Evolutionary conservation across 2,888 invertebrate genomes (phyloP), one percentile per base, ranked within the genome.

Genomic region (Drosophila phalerata): DNA sequence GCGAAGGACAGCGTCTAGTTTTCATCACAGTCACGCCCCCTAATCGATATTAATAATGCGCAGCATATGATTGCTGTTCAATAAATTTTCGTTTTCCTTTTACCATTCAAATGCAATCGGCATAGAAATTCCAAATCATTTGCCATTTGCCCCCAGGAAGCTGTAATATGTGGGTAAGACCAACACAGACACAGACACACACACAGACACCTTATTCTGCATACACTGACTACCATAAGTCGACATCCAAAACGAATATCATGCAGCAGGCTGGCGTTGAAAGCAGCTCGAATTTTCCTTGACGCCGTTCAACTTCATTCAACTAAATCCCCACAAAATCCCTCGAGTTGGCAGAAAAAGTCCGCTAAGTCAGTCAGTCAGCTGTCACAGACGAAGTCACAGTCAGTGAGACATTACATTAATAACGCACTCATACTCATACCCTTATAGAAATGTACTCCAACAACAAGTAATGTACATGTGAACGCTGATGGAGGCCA

Each of bases 31-130:
- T 52, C 38, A 57, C 69, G 58, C 74, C 81, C 68, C 51, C 64
- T 57, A 88, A 88, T 88, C 84, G 81, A 85, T 85, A 88, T 78
- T 84, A 81, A 81, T 88, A 85, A 86, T 78, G 73, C 77, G 72
- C 73, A 86, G 64, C 87, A 84, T 81, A 81, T 85, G 87, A 87
- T 70, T 61, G 71, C 60, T 51, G 72, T 79, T 79, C 89, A 86
- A 88, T 81, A 81, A 73, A 79, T 84, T 75, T 84, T 73, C 81
- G 69, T 73, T 75, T 77, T 68, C 53, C 68, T 47, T 69, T 58
- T 40, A 32, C 65, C 66, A 71, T 74, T 82, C 80, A 77, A 69
- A 52, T 67, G 82, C 86, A 80, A 67, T 75, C 72, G 62, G 58
- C 67, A 70, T 61, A 67, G 73, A 57, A 65, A 63, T 69, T 60